A percentile compares a stretch with the other conserved stretches of the same genome.
phyloP scores from a whole-genome alignment of 2,797 vertebrate species.

The Acanthopagrus latus region DNA sequence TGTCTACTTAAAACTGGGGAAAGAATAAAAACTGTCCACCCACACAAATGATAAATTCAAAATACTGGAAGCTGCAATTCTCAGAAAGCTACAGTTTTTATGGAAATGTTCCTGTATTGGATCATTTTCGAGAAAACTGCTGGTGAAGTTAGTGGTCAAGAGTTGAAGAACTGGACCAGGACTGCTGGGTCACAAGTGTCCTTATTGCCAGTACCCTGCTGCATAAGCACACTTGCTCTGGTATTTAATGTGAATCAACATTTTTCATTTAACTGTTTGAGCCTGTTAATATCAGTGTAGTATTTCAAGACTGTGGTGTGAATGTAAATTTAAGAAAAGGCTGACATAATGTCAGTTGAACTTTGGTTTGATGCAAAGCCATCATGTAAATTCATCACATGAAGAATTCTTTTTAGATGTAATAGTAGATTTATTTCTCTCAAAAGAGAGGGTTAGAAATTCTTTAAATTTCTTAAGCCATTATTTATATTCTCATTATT shows the following conservation, averaged over 20 bases:
- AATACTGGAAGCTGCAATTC: conserved; percentile 2
- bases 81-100: not conserved
- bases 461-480: conserved; percentile 18
- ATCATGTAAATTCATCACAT: conserved; percentile 22
- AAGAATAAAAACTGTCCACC: not conserved
- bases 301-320: not conserved
- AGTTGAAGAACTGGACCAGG: not conserved
- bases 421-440: conserved; percentile 12
- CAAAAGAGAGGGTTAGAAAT: not conserved
- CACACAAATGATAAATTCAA: not conserved
- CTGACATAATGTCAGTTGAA: not conserved
- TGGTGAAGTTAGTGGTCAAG: not conserved
- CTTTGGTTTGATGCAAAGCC: conserved; percentile 17
- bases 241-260: not conserved
- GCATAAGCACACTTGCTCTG: not conserved
- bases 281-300: not conserved
- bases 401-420: not conserved
- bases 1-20: not conserved
- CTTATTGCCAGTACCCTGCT: not conserved
- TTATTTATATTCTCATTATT: conserved; percentile 52
- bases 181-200: not conserved
- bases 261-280: not conserved
- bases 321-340: not conserved
- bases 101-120: not conserved
- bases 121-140: not conserved